Evolutionary conservation across 2,888 invertebrate genomes (phyloP), one percentile per base, ranked within the genome.

Genomic region (Cyaniris semiargus): DNA sequence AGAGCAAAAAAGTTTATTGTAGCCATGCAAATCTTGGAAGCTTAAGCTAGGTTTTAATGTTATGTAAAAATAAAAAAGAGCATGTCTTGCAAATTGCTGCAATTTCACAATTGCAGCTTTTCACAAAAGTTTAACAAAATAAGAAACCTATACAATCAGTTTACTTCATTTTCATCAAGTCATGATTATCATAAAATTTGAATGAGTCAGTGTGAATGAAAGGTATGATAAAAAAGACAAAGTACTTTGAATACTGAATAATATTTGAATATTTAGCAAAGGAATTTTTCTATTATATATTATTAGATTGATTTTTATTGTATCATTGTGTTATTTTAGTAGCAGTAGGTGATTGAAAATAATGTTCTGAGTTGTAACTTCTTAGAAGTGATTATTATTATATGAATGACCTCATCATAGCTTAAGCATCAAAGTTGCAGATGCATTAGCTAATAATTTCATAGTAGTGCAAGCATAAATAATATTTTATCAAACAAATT

Each of bases 221-320:
- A 27, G 66, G 27, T 15, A 31, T 27, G 27, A 21, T 18, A 66
- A 15, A 70, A 72, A 75, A 53, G 18, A 27, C 78, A 80, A 77
- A 78, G 78, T 76, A 77, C 4, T 58, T 10, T 34, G 48, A 38
- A 76, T 34, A 15, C 8, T 71, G 10, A 53, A 76, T 31, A 13
- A 70, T 53, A 34, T 66, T 66, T 66, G 10, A 66, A 66, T 66
- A 66, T 31, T 23, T 15, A 15, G 15, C 31, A 66, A 66, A 31
- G 13, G 23, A 60, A 23, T 13, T 60, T 60, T 23, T 13, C 13
- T 66, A 27, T 66, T 18, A 3, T 13, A 15, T 66, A n/a, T n/a
- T n/a, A 27, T 66, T 66, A 2, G 1, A 13, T 4, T 31, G 27
- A 31, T 18, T 27, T 60, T 60, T 10, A 23, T 13, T 60, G 13